phyloP scores from a whole-genome alignment of 2,888 invertebrate genomes.

The Sylvicola cinctus region DNA sequence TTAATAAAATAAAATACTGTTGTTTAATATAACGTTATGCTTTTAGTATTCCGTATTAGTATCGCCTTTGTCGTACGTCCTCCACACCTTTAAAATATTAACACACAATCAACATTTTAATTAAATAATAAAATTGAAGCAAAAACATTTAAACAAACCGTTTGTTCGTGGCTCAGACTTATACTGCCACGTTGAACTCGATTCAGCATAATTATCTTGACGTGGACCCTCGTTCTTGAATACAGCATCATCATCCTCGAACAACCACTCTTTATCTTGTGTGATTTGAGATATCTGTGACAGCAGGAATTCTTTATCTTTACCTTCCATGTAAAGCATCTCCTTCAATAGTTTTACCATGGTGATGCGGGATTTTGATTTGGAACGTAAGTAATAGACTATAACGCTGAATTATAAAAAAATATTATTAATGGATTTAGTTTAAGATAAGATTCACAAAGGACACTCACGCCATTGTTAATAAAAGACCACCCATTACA shows the following conservation, averaged over 20 bases:
- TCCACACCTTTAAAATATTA: no score
- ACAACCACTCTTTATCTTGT: conserved; percentile 30
- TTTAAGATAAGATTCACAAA: neutral
- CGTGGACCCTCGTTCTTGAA: conserved; percentile 6
- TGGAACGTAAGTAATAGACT: conserved; percentile 41
- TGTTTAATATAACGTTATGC: no score
- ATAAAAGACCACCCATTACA: conserved; percentile 34
- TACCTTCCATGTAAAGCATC: conserved; percentile 42
- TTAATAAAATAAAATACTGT: no score
- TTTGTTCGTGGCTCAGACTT: conserved; percentile 16
- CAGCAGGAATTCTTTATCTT: conserved; percentile 49
- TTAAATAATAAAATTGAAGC: no score
- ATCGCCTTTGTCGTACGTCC: no score
- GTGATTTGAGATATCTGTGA: conserved; percentile 36
- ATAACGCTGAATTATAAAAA: conserved; percentile 26
- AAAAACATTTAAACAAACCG: neutral
- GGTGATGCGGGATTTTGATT: conserved; percentile 35
- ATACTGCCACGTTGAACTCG: conserved; percentile 30
- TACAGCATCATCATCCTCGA: conserved; percentile 6
- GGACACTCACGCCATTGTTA: conserved; percentile 35
- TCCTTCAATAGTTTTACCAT: conserved; percentile 38
- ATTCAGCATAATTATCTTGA: conserved; percentile 11
- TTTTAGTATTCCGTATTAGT: no score
- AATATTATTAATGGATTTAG: neutral
- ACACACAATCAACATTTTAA: no score